Evolutionary conservation across 1,140 invertebrate genomes (phyloP), one percentile per base, ranked within the genome.

Genomic region (Zophobas atratus): DNA sequence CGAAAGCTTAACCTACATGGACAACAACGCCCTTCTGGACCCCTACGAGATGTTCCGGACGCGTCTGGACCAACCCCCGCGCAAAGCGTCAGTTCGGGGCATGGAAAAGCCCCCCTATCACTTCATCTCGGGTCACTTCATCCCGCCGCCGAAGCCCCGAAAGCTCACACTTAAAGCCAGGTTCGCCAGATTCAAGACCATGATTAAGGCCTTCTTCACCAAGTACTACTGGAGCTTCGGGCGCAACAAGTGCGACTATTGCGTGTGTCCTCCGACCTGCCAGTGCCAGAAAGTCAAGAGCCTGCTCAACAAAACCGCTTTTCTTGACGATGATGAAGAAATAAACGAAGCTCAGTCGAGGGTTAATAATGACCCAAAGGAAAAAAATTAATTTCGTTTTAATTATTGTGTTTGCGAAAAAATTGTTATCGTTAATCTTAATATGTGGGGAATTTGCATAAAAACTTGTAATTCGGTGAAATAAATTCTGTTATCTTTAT

Each of bases 381-480:
- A 39, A 8, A 60, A 53, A 53, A 60, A 60, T 60, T 60, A 38
- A 60, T 60, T 60, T 60, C 56, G 56, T 60, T 60, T 60, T 60
- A 60, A 60, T 60, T 60, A 60, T 60, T 60, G 56, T 60, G 56
- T 60, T 56, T 60, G 56, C n/a, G 56, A 38, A 60, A 39, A 60
- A 57, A 33, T 57, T n/a, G 32, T 5, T 60, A 60, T 60, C 56
- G 35, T 2, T 6, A 36, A 60, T 60, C 56, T 60, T 60, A 60
- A 60, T 60, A 4, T 60, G 5, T 38, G 36, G 34, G 8, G 38
- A 60, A 60, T 60, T 60, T 60, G 38, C 56, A 60, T 60, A 60
- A 60, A 20, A 60, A 60, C 56, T 33, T 60, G 56, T 60, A 60
- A 60, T 60, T 60, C 8, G 56, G 34, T 39, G n/a, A 60, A 60